Evolutionary conservation across 35 echinoderm and acorn worm genomes (phyloP), one percentile per base, ranked within the genome.

Genomic region (Ophioderma brevispina): DNA sequence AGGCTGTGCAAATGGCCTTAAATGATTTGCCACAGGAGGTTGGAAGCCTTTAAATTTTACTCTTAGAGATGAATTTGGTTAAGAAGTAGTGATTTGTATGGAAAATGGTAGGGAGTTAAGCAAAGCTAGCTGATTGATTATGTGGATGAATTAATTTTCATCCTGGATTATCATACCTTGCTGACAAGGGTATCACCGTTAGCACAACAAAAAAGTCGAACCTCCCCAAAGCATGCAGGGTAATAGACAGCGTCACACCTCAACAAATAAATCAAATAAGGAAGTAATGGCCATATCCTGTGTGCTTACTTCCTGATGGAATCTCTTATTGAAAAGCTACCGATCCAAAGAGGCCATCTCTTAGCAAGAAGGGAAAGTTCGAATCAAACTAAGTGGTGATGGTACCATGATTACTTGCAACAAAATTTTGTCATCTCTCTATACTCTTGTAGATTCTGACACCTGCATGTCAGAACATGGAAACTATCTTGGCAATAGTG

Each of bases 381-480:
- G 76, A 13, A 86, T 94, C 28, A 94, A 94, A 75, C 25, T 94
- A 15, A 94, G 87, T 90, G 92, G 92, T 28, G 87, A 94, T 94
- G 92, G 87, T 6, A 94, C 87, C 0, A 84, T 43, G 31, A 80
- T 86, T 14, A 86, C 70, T 18, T 85, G 82, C 36, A 86, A 94
- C 32, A 64, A 94, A 49, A 35, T 36, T 0, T 85, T 94, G 77
- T 75, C 90, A 32, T 90, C 89, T 80, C 18, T 94, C 4, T 64
- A 80, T 32, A 90, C 87, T 32, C 32, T 94, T 64, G 50, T 94
- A 4, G 92, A 86, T 40, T 87, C 89, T 77, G 87, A 50, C 10
- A 75, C 17, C 10, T 89, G 87, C 35, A 85, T 79, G 82, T 94
- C 92, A 39, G 87, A 94, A 79, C 92, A 89, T 81, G 92, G 92